Conservation (phyloP, 1,140 invertebrate genomes). For the Agrilus planipennis region DNA sequence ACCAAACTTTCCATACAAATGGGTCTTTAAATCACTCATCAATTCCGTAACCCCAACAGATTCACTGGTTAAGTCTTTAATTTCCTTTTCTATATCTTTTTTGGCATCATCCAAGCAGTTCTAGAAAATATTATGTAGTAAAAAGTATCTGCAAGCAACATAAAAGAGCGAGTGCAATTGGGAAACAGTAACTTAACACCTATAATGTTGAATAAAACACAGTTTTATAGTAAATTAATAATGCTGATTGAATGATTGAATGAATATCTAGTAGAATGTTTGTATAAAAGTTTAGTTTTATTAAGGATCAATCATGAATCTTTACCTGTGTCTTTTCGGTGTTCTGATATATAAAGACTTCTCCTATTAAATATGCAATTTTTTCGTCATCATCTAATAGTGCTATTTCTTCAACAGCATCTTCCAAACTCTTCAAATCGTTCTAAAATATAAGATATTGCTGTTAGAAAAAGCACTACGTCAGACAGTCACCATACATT, state of each 20-base stretch:
- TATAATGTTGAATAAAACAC: no score
- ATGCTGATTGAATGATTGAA: not conserved
- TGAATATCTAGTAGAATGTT: no score
- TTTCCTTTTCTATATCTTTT: constrained; percentile 55
- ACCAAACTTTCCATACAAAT: constrained; percentile 92
- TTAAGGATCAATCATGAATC: no score
- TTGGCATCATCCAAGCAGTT: constrained; percentile 67
- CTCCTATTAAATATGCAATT: constrained; percentile 78
- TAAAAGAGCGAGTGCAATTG: no score
- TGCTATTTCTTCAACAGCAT: constrained; percentile 79
- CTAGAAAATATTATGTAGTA: constrained; percentile 36
- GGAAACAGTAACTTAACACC: no score
- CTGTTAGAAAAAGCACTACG: no score
- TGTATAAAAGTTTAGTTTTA: no score
- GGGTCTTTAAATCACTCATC: constrained; percentile 80
- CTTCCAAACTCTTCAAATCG: constrained; percentile 82
- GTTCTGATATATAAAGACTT: constrained; percentile 74
- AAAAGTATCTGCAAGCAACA: constrained; percentile 7
- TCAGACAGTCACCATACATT: not conserved
- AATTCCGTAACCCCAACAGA: constrained; percentile 58
- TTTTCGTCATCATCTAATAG: constrained; percentile 64
- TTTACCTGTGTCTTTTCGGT: constrained; percentile 62
- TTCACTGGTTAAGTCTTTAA: constrained; percentile 56
- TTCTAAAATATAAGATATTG: constrained; percentile 43
- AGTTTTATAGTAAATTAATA: no score